These are phyloP conservation scores for Dryadula phaetusa DNA, from an alignment of 2,888 invertebrate genomes.

Conservation along the genomic window DNA sequence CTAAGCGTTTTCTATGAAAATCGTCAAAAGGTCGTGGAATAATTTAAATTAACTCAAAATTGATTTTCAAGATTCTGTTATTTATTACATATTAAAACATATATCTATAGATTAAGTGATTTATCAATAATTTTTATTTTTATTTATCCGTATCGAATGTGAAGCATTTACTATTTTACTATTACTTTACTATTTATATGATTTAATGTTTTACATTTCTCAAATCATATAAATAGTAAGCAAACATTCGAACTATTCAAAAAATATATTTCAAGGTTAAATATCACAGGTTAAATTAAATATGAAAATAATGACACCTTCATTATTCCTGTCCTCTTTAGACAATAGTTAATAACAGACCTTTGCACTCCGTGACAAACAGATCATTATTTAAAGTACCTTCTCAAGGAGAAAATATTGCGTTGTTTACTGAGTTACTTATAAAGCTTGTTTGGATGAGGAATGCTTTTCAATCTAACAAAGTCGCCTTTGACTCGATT, in stretches of 20 bases:
- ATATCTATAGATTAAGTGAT: too few relatives aligned
- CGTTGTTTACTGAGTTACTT: constrained; percentile 39
- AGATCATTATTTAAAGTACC: constrained; percentile 40
- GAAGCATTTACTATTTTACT: too few relatives aligned
- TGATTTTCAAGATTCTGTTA: too few relatives aligned
- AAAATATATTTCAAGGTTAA: neutral
- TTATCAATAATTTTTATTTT: too few relatives aligned
- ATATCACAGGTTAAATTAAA: constrained; percentile 19
- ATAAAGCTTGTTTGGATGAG: constrained; percentile 38
- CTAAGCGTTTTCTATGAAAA: too few relatives aligned
- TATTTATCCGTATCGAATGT: too few relatives aligned
- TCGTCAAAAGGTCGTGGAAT: too few relatives aligned
- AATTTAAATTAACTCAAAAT: too few relatives aligned
- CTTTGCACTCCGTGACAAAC: constrained; percentile 28
- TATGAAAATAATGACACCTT: constrained; percentile 13
- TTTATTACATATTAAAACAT: too few relatives aligned
- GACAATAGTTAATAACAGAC: constrained; percentile 30
- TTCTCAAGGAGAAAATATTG: constrained; percentile 35
- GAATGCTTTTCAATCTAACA: constrained; percentile 42
- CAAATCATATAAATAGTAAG: too few relatives aligned
- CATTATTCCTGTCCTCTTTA: constrained; percentile 19
- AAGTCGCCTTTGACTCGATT: constrained; percentile 38
- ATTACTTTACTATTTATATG: too few relatives aligned
- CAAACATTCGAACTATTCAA: neutral
- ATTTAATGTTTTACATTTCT: too few relatives aligned